Percentiles rank a stretch among this genome's conserved stretches.
phyloP scores from a whole-genome alignment of 2,113 vertebrate genomes.

The Forbesichthys agassizii region DNA sequence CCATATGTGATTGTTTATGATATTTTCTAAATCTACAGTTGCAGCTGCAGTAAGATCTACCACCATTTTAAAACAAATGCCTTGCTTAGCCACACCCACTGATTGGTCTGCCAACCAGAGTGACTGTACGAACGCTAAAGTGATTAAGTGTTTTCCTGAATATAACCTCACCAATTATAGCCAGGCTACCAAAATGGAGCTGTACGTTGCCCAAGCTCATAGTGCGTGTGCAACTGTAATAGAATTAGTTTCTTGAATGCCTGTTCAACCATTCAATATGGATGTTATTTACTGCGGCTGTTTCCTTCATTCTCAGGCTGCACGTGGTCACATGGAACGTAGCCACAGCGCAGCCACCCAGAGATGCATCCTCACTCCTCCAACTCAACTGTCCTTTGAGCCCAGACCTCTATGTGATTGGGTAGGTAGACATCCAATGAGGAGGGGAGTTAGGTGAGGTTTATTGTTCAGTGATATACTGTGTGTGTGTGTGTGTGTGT shows the following conservation, averaged over 20 bases:
- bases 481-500: constrained; percentile 20
- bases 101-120: too few species aligned
- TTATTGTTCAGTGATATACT: neutral
- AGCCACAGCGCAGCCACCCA: constrained; percentile 86
- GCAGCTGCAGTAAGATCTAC: too few species aligned
- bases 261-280: too few species aligned
- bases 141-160: too few species aligned
- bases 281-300: neutral
- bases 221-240: neutral
- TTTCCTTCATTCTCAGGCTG: constrained; percentile 69
- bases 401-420: constrained; percentile 88
- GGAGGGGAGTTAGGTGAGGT: too few species aligned
- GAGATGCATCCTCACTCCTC: constrained; percentile 81
- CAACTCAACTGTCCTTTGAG: constrained; percentile 71
- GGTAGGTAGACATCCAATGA: constrained; percentile 76
- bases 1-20: too few species aligned
- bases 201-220: constrained; percentile 11
- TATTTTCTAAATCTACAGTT: too few species aligned
- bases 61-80: too few species aligned
- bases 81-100: too few species aligned
- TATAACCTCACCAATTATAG: too few species aligned
- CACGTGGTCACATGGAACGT: constrained; percentile 96
- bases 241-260: too few species aligned
- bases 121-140: too few species aligned
- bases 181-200: constrained; percentile 2